Evolutionary conservation across 2,888 invertebrate species (phyloP).

Genomic region (Syritta pipiens): DNA sequence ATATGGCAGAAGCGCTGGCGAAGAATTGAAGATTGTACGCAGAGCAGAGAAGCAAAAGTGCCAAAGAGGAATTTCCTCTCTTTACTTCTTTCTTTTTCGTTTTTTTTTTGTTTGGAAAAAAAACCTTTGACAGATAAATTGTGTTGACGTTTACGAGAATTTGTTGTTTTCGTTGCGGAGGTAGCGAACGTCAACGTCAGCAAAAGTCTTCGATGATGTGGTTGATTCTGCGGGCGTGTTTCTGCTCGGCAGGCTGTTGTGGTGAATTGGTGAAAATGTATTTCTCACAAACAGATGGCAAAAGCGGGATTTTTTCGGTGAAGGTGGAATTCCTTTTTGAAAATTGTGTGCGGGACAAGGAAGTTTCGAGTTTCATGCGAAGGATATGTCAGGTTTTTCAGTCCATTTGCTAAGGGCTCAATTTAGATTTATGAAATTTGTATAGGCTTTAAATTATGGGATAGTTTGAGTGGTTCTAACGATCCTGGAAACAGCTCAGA

Average conservation of each 20-base stretch:
- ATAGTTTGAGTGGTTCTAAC: no score
- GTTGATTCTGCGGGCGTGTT: slow-evolving; percentile 37
- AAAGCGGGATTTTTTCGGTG: background rate
- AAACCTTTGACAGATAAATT: slow-evolving; percentile 49
- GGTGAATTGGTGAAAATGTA: slow-evolving; percentile 2
- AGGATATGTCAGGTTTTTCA: no score
- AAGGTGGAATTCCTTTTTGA: no score
- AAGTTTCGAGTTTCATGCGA: no score
- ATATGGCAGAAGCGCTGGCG: slow-evolving; percentile 23
- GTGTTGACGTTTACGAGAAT: slow-evolving; percentile 58
- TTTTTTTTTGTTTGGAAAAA: slow-evolving; percentile 27
- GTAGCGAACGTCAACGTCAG: slow-evolving; percentile 61
- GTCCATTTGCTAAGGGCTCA: no score
- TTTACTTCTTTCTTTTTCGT: slow-evolving; percentile 6
- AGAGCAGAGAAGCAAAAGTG: slow-evolving; percentile 37
- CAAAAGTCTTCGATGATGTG: slow-evolving; percentile 54
- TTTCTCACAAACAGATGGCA: slow-evolving; percentile 27
- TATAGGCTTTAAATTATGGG: no score
- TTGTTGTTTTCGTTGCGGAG: slow-evolving; percentile 38
- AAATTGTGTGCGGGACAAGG: no score
- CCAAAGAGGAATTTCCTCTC: slow-evolving; percentile 32
- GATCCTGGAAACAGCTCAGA: no score
- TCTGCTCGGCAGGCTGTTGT: background rate
- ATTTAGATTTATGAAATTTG: no score
- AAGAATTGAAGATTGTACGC: slow-evolving; percentile 15